These are phyloP conservation scores for Echinarachnius parma DNA, from an alignment of 53 echinoderm and acorn worm genomes.

Conservation along the genomic window DNA sequence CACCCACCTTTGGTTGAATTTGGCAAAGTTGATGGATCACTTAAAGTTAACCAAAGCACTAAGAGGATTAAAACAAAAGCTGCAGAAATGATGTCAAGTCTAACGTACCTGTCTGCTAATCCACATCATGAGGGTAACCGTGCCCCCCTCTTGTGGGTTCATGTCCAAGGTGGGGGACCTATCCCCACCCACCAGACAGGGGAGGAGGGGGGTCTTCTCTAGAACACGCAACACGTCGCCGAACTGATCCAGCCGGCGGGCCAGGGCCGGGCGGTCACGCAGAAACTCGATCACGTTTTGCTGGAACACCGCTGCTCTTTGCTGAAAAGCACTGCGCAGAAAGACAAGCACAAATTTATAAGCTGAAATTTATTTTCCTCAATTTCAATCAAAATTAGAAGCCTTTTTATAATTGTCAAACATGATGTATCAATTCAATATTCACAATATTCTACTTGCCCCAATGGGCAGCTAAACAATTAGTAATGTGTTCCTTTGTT, in stretches of 20 bases:
- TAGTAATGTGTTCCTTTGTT: too few species aligned
- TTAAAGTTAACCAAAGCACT: too few species aligned
- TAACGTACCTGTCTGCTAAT: slow-evolving; percentile 98
- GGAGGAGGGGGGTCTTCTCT: slow-evolving; percentile 84
- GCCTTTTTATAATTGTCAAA: too few species aligned
- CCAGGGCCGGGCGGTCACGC: slow-evolving; percentile 54
- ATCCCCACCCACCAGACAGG: slow-evolving; percentile 52
- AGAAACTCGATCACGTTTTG: slow-evolving; percentile 88
- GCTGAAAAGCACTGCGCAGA: slow-evolving; percentile 97
- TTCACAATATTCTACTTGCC: too few species aligned
- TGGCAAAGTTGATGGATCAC: too few species aligned
- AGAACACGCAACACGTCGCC: slow-evolving; percentile 58
- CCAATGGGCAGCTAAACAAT: too few species aligned
- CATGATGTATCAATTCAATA: too few species aligned
- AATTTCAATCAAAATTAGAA: too few species aligned
- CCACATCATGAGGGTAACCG: slow-evolving; percentile 83
- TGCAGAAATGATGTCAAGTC: too few species aligned
- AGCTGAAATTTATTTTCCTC: too few species aligned
- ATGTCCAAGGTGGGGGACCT: background rate
- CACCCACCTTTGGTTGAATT: too few species aligned
- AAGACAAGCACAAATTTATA: too few species aligned
- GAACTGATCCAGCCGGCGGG: slow-evolving; percentile 70
- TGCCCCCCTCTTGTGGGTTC: background rate
- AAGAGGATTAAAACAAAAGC: background rate
- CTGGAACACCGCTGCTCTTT: slow-evolving; percentile 72